A percentile compares a stretch with the other conserved stretches of the same genome.
Evolutionary conservation across 2,797 vertebrate species (phyloP).

Genomic region (Crypturellus tataupa): DNA sequence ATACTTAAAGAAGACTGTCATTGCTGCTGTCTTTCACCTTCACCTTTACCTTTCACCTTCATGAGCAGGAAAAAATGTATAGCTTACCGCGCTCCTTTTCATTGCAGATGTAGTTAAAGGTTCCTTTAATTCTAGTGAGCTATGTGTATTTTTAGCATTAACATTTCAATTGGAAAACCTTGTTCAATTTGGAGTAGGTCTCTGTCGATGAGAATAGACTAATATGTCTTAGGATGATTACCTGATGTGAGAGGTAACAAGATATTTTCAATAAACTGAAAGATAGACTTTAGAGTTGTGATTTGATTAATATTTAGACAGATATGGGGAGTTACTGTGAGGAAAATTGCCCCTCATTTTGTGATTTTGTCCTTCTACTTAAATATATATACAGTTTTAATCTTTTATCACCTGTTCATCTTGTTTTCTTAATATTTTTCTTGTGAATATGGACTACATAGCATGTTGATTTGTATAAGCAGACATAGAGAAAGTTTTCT

Average conservation of each 20-base stretch:
- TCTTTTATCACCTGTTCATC: neutral
- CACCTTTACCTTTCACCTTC: too few relatives aligned
- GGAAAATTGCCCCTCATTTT: neutral
- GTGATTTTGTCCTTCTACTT: neutral
- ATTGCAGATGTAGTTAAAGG: neutral
- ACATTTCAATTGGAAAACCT: neutral
- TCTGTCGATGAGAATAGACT: neutral
- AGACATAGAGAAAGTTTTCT: neutral
- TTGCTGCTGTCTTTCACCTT: neutral
- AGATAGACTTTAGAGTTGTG: neutral
- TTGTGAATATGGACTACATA: neutral
- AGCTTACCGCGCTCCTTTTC: neutral
- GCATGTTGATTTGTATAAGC: neutral
- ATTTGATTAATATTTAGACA: constrained; percentile 1
- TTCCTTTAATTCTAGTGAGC: neutral
- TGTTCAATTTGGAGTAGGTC: neutral
- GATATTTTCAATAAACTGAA: constrained; percentile 1
- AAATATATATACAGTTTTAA: neutral
- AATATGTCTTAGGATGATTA: neutral
- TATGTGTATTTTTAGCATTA: neutral
- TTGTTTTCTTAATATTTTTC: neutral
- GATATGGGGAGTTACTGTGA: neutral
- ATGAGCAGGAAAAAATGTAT: too few relatives aligned
- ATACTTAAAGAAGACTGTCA: neutral
- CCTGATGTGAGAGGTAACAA: neutral